Percentiles rank a stretch among this genome's conserved stretches.
Conservation (phyloP, 53 echinoderm and acorn worm species). For the Holothuria leucospilota region DNA sequence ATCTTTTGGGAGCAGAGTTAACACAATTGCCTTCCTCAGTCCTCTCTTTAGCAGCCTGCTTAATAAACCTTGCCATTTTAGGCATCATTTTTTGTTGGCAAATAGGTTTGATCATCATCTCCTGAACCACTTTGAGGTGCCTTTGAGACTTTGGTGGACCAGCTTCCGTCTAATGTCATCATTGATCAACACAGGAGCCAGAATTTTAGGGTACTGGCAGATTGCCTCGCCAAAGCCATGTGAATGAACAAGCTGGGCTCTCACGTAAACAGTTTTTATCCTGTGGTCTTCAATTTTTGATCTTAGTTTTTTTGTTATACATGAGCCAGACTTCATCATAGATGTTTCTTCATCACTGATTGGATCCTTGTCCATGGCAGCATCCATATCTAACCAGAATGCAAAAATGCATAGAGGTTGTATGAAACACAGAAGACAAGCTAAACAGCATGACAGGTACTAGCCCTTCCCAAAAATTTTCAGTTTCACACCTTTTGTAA, state of each 20-base stretch:
- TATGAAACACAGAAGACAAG: neutral
- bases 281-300: constrained; percentile 11
- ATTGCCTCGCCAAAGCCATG: constrained; percentile 5
- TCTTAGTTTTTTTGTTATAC: constrained; percentile 8
- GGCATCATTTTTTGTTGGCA: no score
- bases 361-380: neutral
- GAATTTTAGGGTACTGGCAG: constrained; percentile 8
- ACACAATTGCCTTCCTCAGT: no score
- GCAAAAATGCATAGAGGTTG: neutral
- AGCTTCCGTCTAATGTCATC: neutral
- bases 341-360: neutral
- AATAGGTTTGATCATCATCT: no score
- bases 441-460: neutral
- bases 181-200: constrained; percentile 1
- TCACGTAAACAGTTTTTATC: constrained; percentile 4
- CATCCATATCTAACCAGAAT: constrained; percentile 2
- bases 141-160: no score
- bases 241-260: constrained; percentile 18
- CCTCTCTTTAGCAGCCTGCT: no score
- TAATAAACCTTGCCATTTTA: no score
- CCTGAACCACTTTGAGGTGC: no score
- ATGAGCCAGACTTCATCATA: constrained; percentile 29
- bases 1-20: no score
- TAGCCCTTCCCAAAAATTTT: neutral
- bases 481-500: no score